Conservation (phyloP, 2,888 invertebrate genomes). For the Scrobipalpa atriplicella region DNA sequence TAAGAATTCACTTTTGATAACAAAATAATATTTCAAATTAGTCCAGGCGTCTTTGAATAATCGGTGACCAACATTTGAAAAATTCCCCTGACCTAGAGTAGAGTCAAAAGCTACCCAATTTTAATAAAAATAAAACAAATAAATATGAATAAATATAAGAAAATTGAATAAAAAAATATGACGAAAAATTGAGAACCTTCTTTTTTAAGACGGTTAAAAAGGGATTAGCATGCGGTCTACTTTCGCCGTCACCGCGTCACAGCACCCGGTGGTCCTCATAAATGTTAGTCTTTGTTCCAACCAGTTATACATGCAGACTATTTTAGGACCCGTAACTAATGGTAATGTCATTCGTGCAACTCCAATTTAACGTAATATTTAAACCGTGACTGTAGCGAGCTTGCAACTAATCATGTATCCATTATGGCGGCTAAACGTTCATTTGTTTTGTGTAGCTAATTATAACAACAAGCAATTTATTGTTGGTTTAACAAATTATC, state of each 20-base stretch:
- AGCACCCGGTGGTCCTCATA: constrained; percentile 44
- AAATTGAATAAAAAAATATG: no score
- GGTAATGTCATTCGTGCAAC: constrained; percentile 16
- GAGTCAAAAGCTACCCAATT: no score
- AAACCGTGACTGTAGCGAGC: constrained; percentile 16
- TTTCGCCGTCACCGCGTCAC: constrained; percentile 47
- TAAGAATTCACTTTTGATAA: no score
- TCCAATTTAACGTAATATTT: constrained; percentile 11
- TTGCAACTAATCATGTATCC: neutral
- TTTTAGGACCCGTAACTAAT: constrained; percentile 21
- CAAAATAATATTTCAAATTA: no score
- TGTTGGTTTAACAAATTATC: constrained; percentile 1
- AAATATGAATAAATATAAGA: no score
- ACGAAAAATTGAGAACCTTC: no score
- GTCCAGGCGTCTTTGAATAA: no score
- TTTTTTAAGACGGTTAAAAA: constrained; percentile 38
- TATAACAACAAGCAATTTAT: neutral
- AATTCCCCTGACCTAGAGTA: no score
- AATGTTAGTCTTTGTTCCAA: constrained; percentile 55
- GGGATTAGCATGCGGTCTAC: constrained; percentile 65
- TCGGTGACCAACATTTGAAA: no score
- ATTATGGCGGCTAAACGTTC: neutral
- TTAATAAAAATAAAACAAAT: no score
- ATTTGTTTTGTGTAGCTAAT: neutral
- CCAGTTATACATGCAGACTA: constrained; percentile 25